A percentile compares a stretch with the other conserved stretches of the same genome.
These are phyloP conservation scores for Gorsachius goisagi DNA, from an alignment of 2,113 vertebrate species.

Conservation along the genomic window DNA sequence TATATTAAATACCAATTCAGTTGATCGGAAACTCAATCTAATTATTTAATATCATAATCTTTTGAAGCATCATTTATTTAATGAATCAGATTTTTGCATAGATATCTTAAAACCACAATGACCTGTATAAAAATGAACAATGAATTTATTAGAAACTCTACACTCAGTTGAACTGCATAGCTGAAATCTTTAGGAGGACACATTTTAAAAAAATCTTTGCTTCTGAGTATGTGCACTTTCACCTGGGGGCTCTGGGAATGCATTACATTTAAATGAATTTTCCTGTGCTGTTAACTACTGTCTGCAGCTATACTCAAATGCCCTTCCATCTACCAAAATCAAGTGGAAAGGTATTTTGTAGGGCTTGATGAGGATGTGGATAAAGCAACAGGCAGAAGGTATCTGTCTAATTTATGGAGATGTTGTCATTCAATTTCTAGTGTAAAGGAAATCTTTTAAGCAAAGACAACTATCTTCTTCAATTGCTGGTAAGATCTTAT, in stretches of 20 bases:
- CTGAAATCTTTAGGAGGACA: neutral
- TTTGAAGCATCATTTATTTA: neutral
- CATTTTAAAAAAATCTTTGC: neutral
- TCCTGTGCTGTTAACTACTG: neutral
- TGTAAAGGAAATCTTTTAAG: neutral
- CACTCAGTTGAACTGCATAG: neutral
- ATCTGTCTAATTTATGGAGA: neutral
- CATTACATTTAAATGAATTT: neutral
- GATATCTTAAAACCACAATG: neutral
- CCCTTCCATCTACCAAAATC: neutral
- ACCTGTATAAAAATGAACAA: neutral
- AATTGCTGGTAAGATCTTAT: neutral
- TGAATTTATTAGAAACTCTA: neutral
- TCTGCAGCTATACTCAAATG: neutral
- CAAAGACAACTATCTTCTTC: neutral
- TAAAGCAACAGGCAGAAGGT: neutral
- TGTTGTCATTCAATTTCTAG: neutral
- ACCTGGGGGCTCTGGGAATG: neutral
- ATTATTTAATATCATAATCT: neutral
- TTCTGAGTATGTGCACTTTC: neutral
- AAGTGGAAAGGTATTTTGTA: neutral
- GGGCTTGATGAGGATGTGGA: neutral
- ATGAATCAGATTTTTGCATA: neutral
- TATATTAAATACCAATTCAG: neutral
- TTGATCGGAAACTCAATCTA: constrained; percentile 12